Evolutionary conservation across 2,888 invertebrate genomes (phyloP), one percentile per base, ranked within the genome.

Genomic region (Chelonus formosanus): DNA sequence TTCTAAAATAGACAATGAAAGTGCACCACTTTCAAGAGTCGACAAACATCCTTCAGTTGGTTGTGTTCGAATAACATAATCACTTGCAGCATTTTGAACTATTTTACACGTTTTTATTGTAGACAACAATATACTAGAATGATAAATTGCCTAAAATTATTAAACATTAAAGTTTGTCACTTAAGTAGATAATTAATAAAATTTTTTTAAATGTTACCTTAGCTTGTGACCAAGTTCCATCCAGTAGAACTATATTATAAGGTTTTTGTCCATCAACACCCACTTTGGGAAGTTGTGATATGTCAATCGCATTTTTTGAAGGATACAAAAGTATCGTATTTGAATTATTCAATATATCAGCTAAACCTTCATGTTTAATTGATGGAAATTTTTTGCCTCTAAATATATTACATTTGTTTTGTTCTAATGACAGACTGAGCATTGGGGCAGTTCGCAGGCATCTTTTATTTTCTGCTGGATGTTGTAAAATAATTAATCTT

Each of bases 151-250:
- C 84, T 84, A 67, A 62, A 65, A 70, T 47, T 20, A 20, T 20
- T 20, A 20, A 47, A 31, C 5, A 31, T 48, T 48, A 5, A 8
- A n/a, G 6, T 31, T 54, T 31, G 8, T 45, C 44, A 5, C 43
- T 58, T 43, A 31, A 47, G 5, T 50, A 3, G n/a, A 58, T 50
- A 50, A 31, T 43, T 53, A n/a, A 50, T 47, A 63, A 57, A 20
- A 63, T 34, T 61, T 63, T 63, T 40, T 55, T 32, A 44, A 50
- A 56, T 36, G 7, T 43, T 74, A 83, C 84, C 84, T 95, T 95
- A 3, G 97, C 96, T 84, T 97, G 97, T 0, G 95, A 93, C 97
- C 97, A 97, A 6, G 97, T 97, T 3, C 97, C 97, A 86, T 97
- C 97, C 70, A 97, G 89, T 50, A 97, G 85, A 53, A 97, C 86